A percentile compares a stretch with the other conserved stretches of the same genome.
Evolutionary conservation across 2,888 invertebrate species (phyloP).

Genomic region (Drosophila pseudotakahashii): DNA sequence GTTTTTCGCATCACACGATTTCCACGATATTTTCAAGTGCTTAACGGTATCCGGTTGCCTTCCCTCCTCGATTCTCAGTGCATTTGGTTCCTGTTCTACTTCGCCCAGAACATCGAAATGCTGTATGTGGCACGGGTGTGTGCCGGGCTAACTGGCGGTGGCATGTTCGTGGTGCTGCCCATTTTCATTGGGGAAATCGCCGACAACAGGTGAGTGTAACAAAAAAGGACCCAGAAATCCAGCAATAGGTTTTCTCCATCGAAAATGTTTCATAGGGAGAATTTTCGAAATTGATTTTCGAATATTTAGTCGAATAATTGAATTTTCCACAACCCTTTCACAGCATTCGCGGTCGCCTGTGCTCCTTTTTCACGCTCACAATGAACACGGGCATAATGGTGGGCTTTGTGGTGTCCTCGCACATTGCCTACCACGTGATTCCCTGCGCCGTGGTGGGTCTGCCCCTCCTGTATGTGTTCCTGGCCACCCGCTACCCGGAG

Average conservation of each 20-base stretch:
- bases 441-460: conserved; percentile 61
- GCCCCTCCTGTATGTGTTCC: conserved; percentile 63
- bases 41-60: not conserved
- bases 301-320: no score
- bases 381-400: conserved; percentile 66
- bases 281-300: no score
- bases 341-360: conserved; percentile 80
- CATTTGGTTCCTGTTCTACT: conserved; percentile 80
- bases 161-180: conserved; percentile 77
- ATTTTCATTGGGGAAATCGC: conserved; percentile 83
- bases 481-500: conserved; percentile 66
- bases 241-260: no score
- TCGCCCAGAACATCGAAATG: conserved; percentile 73
- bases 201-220: conserved; percentile 75
- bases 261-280: no score
- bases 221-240: not conserved
- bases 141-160: conserved; percentile 82
- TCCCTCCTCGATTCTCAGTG: conserved; percentile 52
- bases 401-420: conserved; percentile 65
- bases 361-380: conserved; percentile 70
- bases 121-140: conserved; percentile 81
- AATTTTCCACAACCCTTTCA: not conserved
- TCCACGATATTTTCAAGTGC: no score
- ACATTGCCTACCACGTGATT: conserved; percentile 69
- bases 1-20: conserved; percentile 25